A percentile compares a stretch with the other conserved stretches of the same genome.
phyloP scores from a whole-genome alignment of 2,797 vertebrate species.

The Hippocampus kuda region DNA sequence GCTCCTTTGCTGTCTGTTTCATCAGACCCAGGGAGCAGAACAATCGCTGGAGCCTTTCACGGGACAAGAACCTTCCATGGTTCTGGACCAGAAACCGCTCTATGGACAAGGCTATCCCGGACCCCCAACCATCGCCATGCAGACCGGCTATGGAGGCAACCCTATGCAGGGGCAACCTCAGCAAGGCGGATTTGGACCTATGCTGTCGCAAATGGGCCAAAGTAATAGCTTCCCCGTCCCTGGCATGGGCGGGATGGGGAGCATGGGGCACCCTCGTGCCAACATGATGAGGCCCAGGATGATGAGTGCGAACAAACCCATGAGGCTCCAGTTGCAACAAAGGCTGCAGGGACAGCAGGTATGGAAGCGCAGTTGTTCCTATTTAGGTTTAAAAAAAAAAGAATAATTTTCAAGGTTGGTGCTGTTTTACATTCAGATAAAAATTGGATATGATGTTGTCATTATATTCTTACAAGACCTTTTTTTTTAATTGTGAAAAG shows the following conservation, averaged over 20 bases:
- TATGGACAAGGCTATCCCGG: slow-evolving; percentile 82
- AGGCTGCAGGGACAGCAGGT: slow-evolving; percentile 96
- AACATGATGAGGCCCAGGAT: slow-evolving; percentile 80
- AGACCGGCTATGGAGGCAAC: slow-evolving; percentile 69
- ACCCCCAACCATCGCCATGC: slow-evolving; percentile 76
- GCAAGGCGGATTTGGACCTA: slow-evolving; percentile 63
- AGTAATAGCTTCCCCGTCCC: slow-evolving; percentile 78
- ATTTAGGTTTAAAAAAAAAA: not conserved
- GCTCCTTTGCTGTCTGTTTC: slow-evolving; percentile 27
- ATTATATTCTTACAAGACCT: too few species aligned
- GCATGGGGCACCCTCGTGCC: slow-evolving; percentile 79
- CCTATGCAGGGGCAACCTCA: slow-evolving; percentile 68
- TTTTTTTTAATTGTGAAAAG: too few species aligned
- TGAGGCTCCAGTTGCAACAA: slow-evolving; percentile 92
- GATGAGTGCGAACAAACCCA: slow-evolving; percentile 82
- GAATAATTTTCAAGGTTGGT: not conserved
- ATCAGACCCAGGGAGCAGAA: slow-evolving; percentile 76
- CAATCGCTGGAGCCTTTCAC: slow-evolving; percentile 78
- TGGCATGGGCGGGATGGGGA: slow-evolving; percentile 74
- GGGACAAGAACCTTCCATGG: slow-evolving; percentile 78
- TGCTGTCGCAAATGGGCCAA: slow-evolving; percentile 73
- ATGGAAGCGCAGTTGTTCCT: slow-evolving; percentile 8
- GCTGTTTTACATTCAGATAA: not conserved
- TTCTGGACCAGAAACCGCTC: slow-evolving; percentile 82
- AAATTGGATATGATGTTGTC: not conserved